Evolutionary conservation across 2,113 vertebrate species (phyloP), one percentile per base, ranked within the genome.

Genomic region (Agapornis roseicollis): DNA sequence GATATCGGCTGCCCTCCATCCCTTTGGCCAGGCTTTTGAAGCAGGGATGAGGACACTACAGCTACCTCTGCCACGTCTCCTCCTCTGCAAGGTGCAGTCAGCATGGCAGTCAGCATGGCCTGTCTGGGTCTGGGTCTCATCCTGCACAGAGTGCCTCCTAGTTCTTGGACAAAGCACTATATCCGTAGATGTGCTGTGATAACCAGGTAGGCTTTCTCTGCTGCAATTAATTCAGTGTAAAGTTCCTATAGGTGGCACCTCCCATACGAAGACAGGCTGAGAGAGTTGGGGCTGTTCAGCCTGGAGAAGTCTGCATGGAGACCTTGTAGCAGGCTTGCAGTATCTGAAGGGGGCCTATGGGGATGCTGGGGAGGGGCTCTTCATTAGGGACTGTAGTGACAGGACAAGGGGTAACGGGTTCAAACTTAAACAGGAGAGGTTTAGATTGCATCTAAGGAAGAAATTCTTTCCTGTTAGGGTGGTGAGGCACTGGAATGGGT

Each of bases 131-230:
- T 31, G 55, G 13, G 52, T 42, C 66, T 42, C 52, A 23, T 79
- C 55, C 70, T 72, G 9, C 24, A 5, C 56, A 0, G 0, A 37
- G 19, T 9, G 23, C 68, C 50, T 68, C 55, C 24, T 10, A 23
- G 25, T 42, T 28, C 33, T 70, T 39, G 47, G 10, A 47, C 41
- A 52, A 64, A 90, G 50, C 31, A 46, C 24, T 29, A 6, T 66
- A 33, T 55, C 46, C 41, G 7, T 3, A 22, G 60, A 47, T 63
- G 24, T 70, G 29, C 42, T 10, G 1, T 10, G 33, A 31, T 35
- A 77, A 39, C n/a, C n/a, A 46, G 53, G 10, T 20, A 69, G 39
- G 6, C 13, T 73, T 77, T 78, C 60, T 74, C 64, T 47, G 12
- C 42, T 68, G 27, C 22, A 2, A 64, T 88, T 71, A 68, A 55